A percentile compares a stretch with the other conserved stretches of the same genome.
phyloP scores from a whole-genome alignment of 2,888 invertebrate species.

The Sisyra terminalis region DNA sequence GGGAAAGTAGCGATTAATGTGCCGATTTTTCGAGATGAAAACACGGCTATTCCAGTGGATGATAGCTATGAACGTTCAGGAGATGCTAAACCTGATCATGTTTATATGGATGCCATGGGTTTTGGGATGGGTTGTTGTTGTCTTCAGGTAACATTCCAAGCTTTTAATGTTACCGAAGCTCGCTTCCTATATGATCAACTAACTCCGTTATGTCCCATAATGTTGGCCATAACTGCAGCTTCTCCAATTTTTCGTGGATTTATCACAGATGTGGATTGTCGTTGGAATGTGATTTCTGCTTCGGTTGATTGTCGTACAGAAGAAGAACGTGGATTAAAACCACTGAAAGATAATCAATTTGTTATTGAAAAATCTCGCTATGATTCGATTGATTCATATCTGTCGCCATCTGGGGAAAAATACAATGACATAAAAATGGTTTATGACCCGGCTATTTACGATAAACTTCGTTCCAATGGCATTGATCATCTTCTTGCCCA shows the following conservation, averaged over 20 bases:
- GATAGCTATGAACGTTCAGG: constrained; percentile 46
- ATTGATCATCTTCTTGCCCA: constrained; percentile 87
- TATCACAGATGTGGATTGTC: constrained; percentile 89
- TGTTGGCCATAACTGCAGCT: constrained; percentile 93
- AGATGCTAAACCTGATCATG: constrained; percentile 70
- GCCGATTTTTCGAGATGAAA: constrained; percentile 78
- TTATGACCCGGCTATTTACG: constrained; percentile 69
- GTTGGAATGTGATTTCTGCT: constrained; percentile 93
- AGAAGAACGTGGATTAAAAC: constrained; percentile 74
- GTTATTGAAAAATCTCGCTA: constrained; percentile 88
- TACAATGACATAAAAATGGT: constrained; percentile 90
- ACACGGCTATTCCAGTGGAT: constrained; percentile 74
- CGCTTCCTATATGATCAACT: constrained; percentile 92
- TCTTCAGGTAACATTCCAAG: constrained; percentile 90
- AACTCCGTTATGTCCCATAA: constrained; percentile 90
- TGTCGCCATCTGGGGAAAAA: constrained; percentile 74
- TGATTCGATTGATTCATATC: constrained; percentile 93
- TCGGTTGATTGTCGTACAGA: constrained; percentile 91
- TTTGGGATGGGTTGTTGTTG: constrained; percentile 99
- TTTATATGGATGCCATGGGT: constrained; percentile 99
- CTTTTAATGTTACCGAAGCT: constrained; percentile 92
- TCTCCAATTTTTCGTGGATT: constrained; percentile 89
- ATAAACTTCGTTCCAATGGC: constrained; percentile 67
- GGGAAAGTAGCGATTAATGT: constrained; percentile 94
- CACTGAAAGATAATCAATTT: constrained; percentile 58